Base-by-base conservation (phyloP, 2,888 invertebrate genomes). In the Pammene aurita region DNA sequence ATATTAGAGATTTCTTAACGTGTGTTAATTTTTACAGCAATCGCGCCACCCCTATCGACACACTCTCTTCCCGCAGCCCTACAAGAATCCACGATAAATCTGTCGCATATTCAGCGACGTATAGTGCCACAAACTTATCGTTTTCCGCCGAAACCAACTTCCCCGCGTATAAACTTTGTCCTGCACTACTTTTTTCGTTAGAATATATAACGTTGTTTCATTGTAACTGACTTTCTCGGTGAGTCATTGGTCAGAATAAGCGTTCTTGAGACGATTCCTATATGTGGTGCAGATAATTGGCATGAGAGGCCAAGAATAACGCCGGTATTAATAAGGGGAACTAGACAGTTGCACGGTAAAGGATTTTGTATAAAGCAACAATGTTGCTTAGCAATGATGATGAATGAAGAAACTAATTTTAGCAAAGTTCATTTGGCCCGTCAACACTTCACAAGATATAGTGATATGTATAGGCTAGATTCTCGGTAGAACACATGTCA, bases 21-120 rank as follows among this genome's bases (percentile, higher is more conserved):
- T 26, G 4, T 4, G 26, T 26, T 26, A 26, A 26, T 26, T 26
- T 26, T 9, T 54, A 41, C 11, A 26, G 42, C 6, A 34, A n/a
- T 61, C 13, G 38, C 48, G 42, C 16, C 44, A 34, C 10, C 41
- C 41, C 44, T 67, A 62, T 71, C 65, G 62, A 75, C 78, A 79
- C 75, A 46, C 52, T 54, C 50, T 54, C 18, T 5, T 14, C 58
- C 56, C 74, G 66, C 88, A 80, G 74, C 88, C 76, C 90, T 88
- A 87, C 52, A 65, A 57, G 62, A 78, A 84, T 85, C 85, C 85
- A 77, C 91, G 87, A 92, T 92, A 92, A 92, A 92, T 92, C 92
- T 91, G 92, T 91, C 92, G 89, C 89, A 89, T 91, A 91, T 92
- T 92, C 92, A 91, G 88, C 90, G 88, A 89, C 65, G 69, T 69